phyloP scores from a whole-genome alignment of 2,797 vertebrate species.

The Botia almorhae region DNA sequence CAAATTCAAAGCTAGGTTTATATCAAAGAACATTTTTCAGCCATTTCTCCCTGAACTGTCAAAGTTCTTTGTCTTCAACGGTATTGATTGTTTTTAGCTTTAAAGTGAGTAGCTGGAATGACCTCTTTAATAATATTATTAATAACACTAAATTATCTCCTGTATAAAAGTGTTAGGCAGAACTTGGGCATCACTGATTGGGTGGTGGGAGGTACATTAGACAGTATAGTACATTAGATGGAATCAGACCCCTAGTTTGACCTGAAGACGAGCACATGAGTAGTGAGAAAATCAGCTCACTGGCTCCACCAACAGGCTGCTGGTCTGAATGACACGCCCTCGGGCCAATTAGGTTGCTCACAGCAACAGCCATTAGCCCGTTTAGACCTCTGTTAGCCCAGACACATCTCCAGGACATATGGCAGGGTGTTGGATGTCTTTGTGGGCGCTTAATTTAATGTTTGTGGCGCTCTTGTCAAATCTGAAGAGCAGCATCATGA shows the following conservation, averaged over 20 bases:
- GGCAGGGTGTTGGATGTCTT: constrained; percentile 43
- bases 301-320: constrained; percentile 59
- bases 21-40: too few relatives aligned
- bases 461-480: constrained; percentile 8
- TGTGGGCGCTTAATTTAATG: not conserved
- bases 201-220: too few relatives aligned
- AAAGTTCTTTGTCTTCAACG: not conserved
- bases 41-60: too few relatives aligned
- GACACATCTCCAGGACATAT: constrained; percentile 32
- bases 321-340: constrained; percentile 30
- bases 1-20: too few relatives aligned
- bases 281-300: constrained; percentile 42
- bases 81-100: not conserved
- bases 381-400: constrained; percentile 37
- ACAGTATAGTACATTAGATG: too few relatives aligned
- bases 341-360: constrained; percentile 16
- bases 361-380: constrained; percentile 23
- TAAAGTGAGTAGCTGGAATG: not conserved
- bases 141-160: not conserved
- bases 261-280: not conserved
- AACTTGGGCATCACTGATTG: too few relatives aligned
- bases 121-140: not conserved
- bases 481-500: not conserved
- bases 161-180: too few relatives aligned
- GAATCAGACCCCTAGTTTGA: not conserved